A percentile compares a stretch with the other conserved stretches of the same genome.
These are phyloP conservation scores for Orgyia antiqua DNA, from an alignment of 2,888 invertebrate species.

Conservation along the genomic window DNA sequence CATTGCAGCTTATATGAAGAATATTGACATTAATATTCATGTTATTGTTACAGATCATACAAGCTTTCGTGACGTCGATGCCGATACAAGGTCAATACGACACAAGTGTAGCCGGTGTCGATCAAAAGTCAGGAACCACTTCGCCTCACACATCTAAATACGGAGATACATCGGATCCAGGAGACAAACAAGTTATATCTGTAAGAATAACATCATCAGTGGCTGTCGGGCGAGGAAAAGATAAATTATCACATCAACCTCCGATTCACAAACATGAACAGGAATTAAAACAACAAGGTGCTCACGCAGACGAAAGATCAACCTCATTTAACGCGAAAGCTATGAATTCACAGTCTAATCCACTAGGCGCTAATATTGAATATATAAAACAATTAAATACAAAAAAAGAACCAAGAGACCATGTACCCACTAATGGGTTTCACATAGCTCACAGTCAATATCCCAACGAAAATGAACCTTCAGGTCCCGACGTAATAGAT, in stretches of 20 bases:
- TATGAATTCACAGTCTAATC: conserved; percentile 50
- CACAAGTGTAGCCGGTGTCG: conserved; percentile 23
- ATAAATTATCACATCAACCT: conserved; percentile 21
- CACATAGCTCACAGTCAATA: conserved; percentile 69
- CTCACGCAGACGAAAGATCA: conserved; percentile 11
- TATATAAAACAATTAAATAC: conserved; percentile 66
- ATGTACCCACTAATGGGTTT: conserved; percentile 54
- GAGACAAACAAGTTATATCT: conserved; percentile 68
- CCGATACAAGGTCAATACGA: conserved; percentile 36
- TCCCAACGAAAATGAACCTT: conserved; percentile 14
- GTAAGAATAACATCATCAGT: conserved; percentile 80
- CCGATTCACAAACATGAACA: conserved; percentile 12
- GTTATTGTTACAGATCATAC: conserved; percentile 54
- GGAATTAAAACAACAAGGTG: conserved; percentile 8
- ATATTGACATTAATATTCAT: neutral
- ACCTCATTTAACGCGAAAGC: conserved; percentile 23
- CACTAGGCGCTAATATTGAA: conserved; percentile 70
- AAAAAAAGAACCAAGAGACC: conserved; percentile 54
- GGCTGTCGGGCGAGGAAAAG: conserved; percentile 71
- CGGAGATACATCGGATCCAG: conserved; percentile 25
- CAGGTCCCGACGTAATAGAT: conserved; percentile 4
- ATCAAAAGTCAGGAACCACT: conserved; percentile 25
- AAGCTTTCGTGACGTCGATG: conserved; percentile 42
- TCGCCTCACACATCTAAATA: conserved; percentile 38
- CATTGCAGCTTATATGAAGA: too few species aligned